Evolutionary conservation across 2,888 invertebrate species (phyloP).

Genomic region (Cataglyphis albicans): DNA sequence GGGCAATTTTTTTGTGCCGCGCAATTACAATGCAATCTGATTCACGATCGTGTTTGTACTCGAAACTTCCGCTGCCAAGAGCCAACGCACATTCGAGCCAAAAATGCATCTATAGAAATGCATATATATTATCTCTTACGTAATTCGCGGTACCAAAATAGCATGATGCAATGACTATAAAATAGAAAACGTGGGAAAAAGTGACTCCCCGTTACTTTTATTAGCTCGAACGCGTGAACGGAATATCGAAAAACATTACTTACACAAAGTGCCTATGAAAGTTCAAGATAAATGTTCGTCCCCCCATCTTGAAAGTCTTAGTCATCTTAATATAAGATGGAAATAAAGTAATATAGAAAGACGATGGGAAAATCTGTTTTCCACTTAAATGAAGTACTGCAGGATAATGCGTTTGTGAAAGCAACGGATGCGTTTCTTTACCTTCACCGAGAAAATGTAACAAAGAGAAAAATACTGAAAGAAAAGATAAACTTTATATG

Average conservation of each 20-base stretch:
- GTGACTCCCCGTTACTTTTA: neutral
- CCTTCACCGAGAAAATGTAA: neutral
- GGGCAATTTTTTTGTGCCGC: constrained; percentile 17
- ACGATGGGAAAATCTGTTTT: constrained; percentile 3
- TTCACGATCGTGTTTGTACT: neutral
- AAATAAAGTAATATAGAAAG: constrained; percentile 5
- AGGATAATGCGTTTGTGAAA: constrained; percentile 10
- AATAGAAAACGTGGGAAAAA: neutral
- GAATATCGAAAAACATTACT: constrained; percentile 21
- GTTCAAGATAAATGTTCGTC: constrained; percentile 12
- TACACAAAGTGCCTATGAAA: constrained; percentile 18
- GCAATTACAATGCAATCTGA: constrained; percentile 35
- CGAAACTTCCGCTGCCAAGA: constrained; percentile 26
- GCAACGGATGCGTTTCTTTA: constrained; percentile 10
- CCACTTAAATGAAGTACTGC: constrained; percentile 24
- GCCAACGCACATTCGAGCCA: neutral
- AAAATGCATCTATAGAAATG: constrained; percentile 14
- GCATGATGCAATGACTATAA: neutral
- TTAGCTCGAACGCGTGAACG: neutral
- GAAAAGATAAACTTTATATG: constrained; percentile 22
- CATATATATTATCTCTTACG: constrained; percentile 20
- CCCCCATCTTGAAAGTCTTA: neutral
- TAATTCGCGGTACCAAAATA: neutral
- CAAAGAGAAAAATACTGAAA: neutral
- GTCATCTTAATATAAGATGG: neutral